Conservation (phyloP, 2,797 vertebrate genomes). For the Microctenopoma lineatum region DNA sequence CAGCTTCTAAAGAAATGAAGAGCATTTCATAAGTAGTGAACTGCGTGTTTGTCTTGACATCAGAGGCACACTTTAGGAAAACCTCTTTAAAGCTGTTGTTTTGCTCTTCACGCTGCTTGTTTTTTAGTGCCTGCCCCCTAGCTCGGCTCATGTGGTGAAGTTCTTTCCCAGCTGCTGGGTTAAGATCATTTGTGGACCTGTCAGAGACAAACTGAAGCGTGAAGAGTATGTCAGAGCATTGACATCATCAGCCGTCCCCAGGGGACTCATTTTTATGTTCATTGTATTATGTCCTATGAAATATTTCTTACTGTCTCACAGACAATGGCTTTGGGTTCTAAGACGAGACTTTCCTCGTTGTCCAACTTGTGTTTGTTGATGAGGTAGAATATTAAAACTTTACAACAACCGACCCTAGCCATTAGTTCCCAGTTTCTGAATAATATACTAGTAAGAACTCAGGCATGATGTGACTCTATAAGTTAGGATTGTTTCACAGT, state of each 20-base stretch:
- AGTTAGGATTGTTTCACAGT: constrained; percentile 27
- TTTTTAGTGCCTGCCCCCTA: constrained; percentile 19
- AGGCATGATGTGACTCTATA: neutral
- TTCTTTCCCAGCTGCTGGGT: constrained; percentile 64
- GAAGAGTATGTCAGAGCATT: constrained; percentile 37
- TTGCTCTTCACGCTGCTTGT: constrained; percentile 13
- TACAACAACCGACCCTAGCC: neutral
- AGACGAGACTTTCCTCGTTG: neutral
- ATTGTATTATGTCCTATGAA: constrained; percentile 11
- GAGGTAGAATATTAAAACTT: neutral
- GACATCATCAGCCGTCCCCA: constrained; percentile 29
- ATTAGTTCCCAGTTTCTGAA: constrained; percentile 9
- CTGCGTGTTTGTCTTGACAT: constrained; percentile 17
- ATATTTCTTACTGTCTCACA: neutral
- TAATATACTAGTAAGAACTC: neutral
- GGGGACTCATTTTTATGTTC: constrained; percentile 12
- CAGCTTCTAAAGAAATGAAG: constrained; percentile 26
- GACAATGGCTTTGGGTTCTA: neutral
- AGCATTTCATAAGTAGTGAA: constrained; percentile 23
- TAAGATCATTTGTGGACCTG: constrained; percentile 56
- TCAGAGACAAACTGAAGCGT: constrained; percentile 31
- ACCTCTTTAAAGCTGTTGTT: constrained; percentile 14
- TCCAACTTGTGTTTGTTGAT: neutral
- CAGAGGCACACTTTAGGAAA: constrained; percentile 2
- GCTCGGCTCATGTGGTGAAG: constrained; percentile 35